A percentile compares a stretch with the other conserved stretches of the same genome.
Evolutionary conservation across 2,113 vertebrate species (phyloP).

Genomic region (Hemiscyllium ocellatum): DNA sequence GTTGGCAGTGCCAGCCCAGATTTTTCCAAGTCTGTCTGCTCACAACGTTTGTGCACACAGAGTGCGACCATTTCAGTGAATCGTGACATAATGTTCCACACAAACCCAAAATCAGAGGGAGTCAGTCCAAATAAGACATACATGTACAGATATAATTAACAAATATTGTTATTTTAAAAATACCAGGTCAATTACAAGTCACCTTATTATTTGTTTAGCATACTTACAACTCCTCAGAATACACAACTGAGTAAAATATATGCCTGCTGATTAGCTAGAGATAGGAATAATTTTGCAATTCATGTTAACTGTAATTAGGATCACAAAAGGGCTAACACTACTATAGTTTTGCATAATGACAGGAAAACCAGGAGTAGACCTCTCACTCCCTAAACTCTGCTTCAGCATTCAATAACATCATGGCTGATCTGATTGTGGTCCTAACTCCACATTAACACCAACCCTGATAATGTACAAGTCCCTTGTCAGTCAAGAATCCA

Average conservation of each 20-base stretch:
- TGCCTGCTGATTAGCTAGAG: not conserved
- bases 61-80: not conserved
- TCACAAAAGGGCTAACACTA: not conserved
- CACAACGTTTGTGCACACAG: not conserved
- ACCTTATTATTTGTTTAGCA: not conserved
- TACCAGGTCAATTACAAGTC: not conserved
- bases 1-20: not conserved
- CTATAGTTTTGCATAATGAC: not conserved
- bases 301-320: not conserved
- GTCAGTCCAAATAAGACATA: not conserved
- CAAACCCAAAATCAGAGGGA: not conserved
- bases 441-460: too few relatives aligned
- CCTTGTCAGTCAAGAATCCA: too few relatives aligned
- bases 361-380: not conserved
- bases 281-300: not conserved
- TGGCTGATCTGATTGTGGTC: too few relatives aligned
- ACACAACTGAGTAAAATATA: not conserved
- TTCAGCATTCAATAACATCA: too few relatives aligned
- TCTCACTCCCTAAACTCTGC: too few relatives aligned
- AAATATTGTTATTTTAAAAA: not conserved
- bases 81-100: not conserved
- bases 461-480: too few relatives aligned
- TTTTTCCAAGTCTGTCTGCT: not conserved
- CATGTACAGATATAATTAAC: not conserved
- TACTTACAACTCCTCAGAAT: not conserved